Evolutionary conservation across 2,888 invertebrate genomes (phyloP).

Genomic region (Cataglyphis albicans): DNA sequence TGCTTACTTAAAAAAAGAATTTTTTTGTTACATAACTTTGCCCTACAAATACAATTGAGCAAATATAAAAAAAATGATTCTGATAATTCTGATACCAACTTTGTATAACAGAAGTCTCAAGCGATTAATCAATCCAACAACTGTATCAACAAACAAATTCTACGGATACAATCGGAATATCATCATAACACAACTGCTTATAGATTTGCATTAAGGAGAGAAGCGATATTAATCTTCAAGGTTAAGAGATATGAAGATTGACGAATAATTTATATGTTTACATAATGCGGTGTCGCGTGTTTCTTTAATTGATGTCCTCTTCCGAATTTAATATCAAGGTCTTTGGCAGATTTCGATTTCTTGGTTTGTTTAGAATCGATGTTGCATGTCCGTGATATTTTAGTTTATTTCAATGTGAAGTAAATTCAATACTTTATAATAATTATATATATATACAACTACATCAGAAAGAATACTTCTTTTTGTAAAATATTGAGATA

Average conservation of each 20-base stretch:
- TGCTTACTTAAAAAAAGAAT: neutral
- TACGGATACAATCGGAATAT: constrained; percentile 4
- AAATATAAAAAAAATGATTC: neutral
- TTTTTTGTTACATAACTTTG: constrained; percentile 10
- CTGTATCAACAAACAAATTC: neutral
- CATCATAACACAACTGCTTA: neutral
- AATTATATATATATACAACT: neutral
- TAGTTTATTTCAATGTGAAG: neutral
- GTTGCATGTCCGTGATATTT: neutral
- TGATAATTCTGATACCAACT: neutral
- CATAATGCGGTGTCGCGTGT: constrained; percentile 22
- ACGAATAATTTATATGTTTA: constrained; percentile 30
- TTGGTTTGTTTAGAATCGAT: neutral
- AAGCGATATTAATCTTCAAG: constrained; percentile 18
- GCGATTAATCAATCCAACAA: neutral
- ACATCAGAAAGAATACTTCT: neutral
- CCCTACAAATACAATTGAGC: neutral
- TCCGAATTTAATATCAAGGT: constrained; percentile 44
- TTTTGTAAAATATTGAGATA: neutral
- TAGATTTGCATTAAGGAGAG: neutral
- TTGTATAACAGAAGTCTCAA: neutral
- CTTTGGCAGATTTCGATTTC: constrained; percentile 34
- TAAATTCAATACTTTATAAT: constrained; percentile 27
- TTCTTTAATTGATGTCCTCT: constrained; percentile 8
- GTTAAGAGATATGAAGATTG: constrained; percentile 13